Percentiles rank a stretch among this genome's conserved stretches.
These are phyloP conservation scores for Catalaphyllia jardinei DNA, from an alignment of 64 coral and sea anemone genomes.

Conservation along the genomic window DNA sequence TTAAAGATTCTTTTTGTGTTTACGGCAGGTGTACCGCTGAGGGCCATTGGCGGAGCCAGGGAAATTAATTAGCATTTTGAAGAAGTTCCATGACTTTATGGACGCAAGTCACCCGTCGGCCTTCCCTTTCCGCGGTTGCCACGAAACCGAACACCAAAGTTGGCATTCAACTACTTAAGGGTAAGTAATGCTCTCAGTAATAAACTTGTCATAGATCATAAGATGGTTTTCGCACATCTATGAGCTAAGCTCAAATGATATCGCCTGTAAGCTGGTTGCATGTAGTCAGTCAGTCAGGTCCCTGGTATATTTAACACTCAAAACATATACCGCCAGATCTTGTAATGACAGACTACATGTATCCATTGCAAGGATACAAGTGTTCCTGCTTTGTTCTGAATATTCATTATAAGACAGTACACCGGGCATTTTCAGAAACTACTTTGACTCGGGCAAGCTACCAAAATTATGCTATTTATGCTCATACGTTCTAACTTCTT, in stretches of 20 bases:
- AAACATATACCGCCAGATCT: too few species aligned
- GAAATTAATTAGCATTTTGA: slow-evolving; percentile 23
- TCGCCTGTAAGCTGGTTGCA: neutral
- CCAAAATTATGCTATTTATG: too few species aligned
- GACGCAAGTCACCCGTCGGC: neutral
- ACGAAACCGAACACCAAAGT: neutral
- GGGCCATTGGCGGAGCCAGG: slow-evolving; percentile 63
- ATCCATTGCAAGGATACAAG: too few species aligned
- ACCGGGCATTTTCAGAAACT: too few species aligned
- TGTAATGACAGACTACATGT: too few species aligned
- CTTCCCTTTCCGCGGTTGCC: neutral
- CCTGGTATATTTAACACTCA: too few species aligned
- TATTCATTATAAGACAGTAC: too few species aligned
- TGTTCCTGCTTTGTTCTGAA: too few species aligned
- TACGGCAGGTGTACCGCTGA: slow-evolving; percentile 51
- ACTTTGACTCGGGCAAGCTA: too few species aligned
- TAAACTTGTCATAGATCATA: neutral
- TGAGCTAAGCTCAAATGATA: neutral
- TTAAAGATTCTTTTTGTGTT: slow-evolving; percentile 78
- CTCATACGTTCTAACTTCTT: too few species aligned
- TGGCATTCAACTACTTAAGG: neutral
- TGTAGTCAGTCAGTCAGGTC: too few species aligned
- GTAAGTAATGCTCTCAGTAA: neutral
- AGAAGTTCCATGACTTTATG: slow-evolving; percentile 27
- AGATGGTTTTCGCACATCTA: neutral